Evolutionary conservation across 1,140 invertebrate genomes (phyloP), one percentile per base, ranked within the genome.

Genomic region (Epicauta chinensis): DNA sequence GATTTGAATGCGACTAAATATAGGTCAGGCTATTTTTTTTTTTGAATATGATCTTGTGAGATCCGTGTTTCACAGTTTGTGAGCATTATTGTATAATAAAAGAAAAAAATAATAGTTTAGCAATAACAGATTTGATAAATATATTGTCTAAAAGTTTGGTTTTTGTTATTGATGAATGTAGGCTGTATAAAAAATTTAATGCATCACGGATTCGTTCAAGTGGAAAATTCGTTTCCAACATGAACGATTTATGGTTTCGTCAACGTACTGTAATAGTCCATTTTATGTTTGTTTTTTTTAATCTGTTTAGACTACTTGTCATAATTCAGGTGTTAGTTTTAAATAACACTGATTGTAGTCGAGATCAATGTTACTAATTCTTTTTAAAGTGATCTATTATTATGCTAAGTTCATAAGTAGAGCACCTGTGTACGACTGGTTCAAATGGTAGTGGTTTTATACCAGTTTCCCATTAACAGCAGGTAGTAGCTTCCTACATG

Each of bases 101-200:
- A n/a, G n/a, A 31, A 46, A 47, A 37, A 47, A 37, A 38, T 47
- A 37, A 47, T 47, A 31, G 7, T 37, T 10, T 16, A 37, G 34
- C 43, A 35, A 31, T 38, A 44, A 47, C 45, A 23, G 23, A 23
- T 23, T 23, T 23, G 23, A 23, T 23, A 23, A 23, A 23, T 23
- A 23, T 23, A 23, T 23, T 23, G 23, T 23, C 23, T 23, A 23
- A 23, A 23, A 23, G 23, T 23, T 47, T 47, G 36, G 45, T 47
- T 47, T 47, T 23, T 38, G 45, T 47, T 47, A 47, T 47, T 47
- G 45, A 47, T 47, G 45, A 47, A 47, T 37, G 38, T 36, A 32
- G 31, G 17, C 14, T 37, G 45, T 29, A 47, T 46, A 47, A 47
- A 47, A 47, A 47, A 16, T 29, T 34, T 23, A 47, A 47, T 47